Base-by-base conservation (phyloP, 64 coral and sea anemone species). In the Montipora capricornis region DNA sequence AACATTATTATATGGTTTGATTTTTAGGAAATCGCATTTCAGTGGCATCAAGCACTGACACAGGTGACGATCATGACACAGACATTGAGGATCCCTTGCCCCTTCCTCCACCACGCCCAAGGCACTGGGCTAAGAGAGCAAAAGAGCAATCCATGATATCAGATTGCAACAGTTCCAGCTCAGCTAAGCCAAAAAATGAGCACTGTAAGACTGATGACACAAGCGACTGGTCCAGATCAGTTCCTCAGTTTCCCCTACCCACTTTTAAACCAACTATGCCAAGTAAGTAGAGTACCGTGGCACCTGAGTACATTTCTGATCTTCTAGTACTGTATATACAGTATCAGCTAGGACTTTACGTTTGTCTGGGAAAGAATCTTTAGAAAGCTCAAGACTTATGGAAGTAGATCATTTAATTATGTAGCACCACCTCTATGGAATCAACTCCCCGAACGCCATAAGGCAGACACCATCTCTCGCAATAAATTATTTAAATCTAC, bases 41-140 rank as follows among this genome's bases (percentile, higher is more conserved):
- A 11, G 88, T 98, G 13, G 69, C 96, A 45, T 94, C 96, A 15
- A 94, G 96, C 44, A 96, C 91, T 53, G 96, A 94, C 53, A 98
- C 93, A 48, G 94, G 93, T 20, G 67, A 92, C 75, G 89, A 88
- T 62, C 87, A 92, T 59, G 93, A 94, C 44, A 92, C 88, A 47
- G 93, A 98, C 66, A 98, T 92, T 16, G 93, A 98, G 66, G 93
- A 95, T 19, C 93, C 93, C 17, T 20, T 79, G 12, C 96, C 96
- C 74, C 96, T 98, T 4, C 96, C 96, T 73, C 96, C 96, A 80
- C 96, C 96, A 98, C 96, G 96, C 93, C 96, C 96, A 84, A 94
- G 91, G 51, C 96, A 92, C 73, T 98, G 96, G 96, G 96, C 96
- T 1, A 93, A 75, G 52, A 95, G 88, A 78, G 91, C 94, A 12